phyloP scores from a whole-genome alignment of 2,888 invertebrate species.

The Phortica okadai region DNA sequence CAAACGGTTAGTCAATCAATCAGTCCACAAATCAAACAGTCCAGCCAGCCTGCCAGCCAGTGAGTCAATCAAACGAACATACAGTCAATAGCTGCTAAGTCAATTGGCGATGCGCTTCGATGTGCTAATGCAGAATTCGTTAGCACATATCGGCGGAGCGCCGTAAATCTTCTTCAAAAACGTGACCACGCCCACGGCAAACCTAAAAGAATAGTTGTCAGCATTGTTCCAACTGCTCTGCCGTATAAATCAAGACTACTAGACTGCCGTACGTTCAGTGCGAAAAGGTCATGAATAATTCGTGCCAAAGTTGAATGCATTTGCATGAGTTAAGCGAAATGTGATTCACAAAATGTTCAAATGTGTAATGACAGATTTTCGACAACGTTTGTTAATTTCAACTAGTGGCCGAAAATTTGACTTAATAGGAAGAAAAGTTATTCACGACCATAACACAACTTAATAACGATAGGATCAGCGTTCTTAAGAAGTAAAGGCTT shows the following conservation, averaged over 20 bases:
- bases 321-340: neutral
- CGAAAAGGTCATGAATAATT: neutral
- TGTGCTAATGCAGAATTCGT: neutral
- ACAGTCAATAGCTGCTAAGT: conserved; percentile 5
- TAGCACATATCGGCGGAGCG: neutral
- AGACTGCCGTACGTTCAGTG: neutral
- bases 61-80: neutral
- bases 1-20: neutral
- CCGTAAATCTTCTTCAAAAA: neutral
- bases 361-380: too few species aligned
- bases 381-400: too few species aligned
- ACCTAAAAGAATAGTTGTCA: neutral
- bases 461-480: too few species aligned
- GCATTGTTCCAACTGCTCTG: neutral
- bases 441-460: too few species aligned
- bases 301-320: neutral
- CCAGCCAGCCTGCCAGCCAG: neutral
- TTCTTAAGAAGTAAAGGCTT: too few species aligned
- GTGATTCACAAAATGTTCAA: neutral
- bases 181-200: neutral
- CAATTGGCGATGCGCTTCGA: neutral
- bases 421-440: too few species aligned
- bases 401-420: too few species aligned
- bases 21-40: neutral
- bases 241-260: neutral